Conservation (phyloP, 2,113 vertebrate species). For the Candoia aspera region DNA sequence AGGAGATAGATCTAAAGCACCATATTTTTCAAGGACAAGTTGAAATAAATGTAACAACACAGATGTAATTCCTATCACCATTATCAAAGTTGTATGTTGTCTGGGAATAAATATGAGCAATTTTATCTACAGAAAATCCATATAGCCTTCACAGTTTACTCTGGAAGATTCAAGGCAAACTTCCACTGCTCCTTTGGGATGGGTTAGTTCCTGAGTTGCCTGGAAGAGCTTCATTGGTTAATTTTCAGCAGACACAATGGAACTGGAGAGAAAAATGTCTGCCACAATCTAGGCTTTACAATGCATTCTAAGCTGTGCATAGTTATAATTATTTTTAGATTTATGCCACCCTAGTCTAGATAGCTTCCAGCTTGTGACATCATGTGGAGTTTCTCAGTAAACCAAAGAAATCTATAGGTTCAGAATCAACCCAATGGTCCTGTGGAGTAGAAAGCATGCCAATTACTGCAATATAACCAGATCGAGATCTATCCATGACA, state of each 20-base stretch:
- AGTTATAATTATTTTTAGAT: neutral
- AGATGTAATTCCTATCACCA: no score
- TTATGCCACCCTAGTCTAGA: neutral
- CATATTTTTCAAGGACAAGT: no score
- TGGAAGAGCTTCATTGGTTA: neutral
- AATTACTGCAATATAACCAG: neutral
- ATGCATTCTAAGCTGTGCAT: no score
- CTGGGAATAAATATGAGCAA: neutral
- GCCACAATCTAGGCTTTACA: no score
- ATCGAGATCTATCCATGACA: neutral
- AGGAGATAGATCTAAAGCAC: no score
- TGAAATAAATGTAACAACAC: no score
- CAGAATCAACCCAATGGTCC: neutral
- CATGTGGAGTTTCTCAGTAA: neutral
- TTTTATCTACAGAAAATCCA: neutral
- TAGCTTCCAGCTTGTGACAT: neutral
- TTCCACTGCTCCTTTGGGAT: neutral
- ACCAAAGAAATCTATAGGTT: neutral
- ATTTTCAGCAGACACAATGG: neutral
- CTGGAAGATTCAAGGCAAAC: neutral
- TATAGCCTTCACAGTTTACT: neutral
- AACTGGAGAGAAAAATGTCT: no score
- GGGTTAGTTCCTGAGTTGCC: neutral
- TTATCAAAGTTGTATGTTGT: no score
- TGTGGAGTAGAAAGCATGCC: neutral